Evolutionary conservation across 2,113 vertebrate species (phyloP).

Genomic region (Sander vitreus): DNA sequence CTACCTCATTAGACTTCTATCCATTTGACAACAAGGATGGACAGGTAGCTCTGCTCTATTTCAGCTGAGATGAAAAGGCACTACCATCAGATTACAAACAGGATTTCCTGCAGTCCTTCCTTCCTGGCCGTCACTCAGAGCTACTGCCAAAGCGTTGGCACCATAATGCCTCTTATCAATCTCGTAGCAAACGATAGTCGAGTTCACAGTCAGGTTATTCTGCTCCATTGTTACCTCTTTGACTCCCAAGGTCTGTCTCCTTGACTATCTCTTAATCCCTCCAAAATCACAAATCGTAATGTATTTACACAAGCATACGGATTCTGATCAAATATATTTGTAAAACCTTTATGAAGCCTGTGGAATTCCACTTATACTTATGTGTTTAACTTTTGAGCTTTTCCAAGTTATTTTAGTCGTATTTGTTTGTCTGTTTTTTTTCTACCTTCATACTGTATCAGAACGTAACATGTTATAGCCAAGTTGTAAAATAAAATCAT

Average conservation of each 20-base stretch:
- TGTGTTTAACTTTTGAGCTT: neutral
- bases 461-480: conserved; percentile 38
- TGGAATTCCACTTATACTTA: neutral
- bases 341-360: neutral
- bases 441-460: conserved; percentile 14
- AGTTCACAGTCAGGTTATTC: conserved; percentile 18
- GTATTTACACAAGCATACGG: neutral
- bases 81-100: conserved; percentile 29
- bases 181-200: conserved; percentile 18
- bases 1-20: conserved; percentile 57
- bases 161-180: conserved; percentile 49
- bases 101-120: conserved; percentile 19
- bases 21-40: conserved; percentile 40
- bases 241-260: neutral
- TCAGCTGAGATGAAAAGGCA: conserved; percentile 40
- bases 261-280: neutral
- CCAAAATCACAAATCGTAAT: neutral
- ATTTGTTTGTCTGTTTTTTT: conserved; percentile 33
- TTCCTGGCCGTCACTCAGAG: conserved; percentile 2
- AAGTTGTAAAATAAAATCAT: conserved; percentile 40
- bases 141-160: conserved; percentile 20
- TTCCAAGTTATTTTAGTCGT: conserved; percentile 20
- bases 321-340: neutral
- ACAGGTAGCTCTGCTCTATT: conserved; percentile 45
- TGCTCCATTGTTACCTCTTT: neutral